Conservation (phyloP, 2,113 vertebrate genomes). For the Aldabrachelys gigantea region DNA sequence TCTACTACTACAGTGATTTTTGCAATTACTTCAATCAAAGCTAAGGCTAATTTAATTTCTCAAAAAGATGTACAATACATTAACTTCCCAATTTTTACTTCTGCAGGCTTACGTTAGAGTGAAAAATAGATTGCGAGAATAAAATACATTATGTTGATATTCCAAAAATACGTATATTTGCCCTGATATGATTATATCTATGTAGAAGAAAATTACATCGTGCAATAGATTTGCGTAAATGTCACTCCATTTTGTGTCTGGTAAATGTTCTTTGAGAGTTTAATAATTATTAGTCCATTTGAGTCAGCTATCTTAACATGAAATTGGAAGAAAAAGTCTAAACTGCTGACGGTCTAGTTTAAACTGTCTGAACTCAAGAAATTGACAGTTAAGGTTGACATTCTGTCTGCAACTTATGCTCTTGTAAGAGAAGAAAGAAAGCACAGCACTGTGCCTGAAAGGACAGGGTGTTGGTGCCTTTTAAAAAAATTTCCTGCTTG, state of each 20-base stretch:
- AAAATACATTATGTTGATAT: background rate
- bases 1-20: slow-evolving; percentile 34
- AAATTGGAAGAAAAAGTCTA: background rate
- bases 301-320: slow-evolving; percentile 10
- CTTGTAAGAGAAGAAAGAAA: background rate
- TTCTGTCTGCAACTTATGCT: background rate
- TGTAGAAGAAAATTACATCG: background rate
- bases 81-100: slow-evolving; percentile 28
- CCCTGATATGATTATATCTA: background rate
- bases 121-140: background rate
- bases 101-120: background rate
- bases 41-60: slow-evolving; percentile 60
- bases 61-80: slow-evolving; percentile 15
- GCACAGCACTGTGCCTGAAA: background rate
- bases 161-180: background rate
- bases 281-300: slow-evolving; percentile 9
- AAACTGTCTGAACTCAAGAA: background rate
- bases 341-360: background rate
- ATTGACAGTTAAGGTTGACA: background rate
- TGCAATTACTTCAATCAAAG: slow-evolving; percentile 61
- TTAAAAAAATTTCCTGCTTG: background rate
- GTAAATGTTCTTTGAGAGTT: background rate
- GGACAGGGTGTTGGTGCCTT: background rate
- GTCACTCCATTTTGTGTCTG: background rate
- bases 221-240: background rate